Conservation (phyloP, 2,888 invertebrate genomes). For the Tenodera sinensis region DNA sequence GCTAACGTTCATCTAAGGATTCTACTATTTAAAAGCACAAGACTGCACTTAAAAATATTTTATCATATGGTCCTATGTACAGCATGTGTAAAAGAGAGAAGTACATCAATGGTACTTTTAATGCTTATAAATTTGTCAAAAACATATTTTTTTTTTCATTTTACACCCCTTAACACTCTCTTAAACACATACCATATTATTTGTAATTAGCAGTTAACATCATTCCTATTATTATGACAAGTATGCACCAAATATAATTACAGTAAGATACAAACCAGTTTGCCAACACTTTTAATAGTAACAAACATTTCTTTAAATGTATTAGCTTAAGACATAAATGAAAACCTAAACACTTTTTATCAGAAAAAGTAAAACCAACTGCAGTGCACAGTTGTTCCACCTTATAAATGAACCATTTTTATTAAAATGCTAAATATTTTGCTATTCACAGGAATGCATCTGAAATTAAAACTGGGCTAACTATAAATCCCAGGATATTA, state of each 20-base stretch:
- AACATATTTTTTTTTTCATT: not conserved
- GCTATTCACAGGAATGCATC: not conserved
- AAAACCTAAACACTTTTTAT: not conserved
- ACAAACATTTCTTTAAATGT: not conserved
- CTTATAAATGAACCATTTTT: not conserved
- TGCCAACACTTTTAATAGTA: not conserved
- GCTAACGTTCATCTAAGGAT: not conserved
- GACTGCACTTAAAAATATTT: not conserved
- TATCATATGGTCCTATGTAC: not conserved
- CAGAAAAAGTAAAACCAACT: not conserved
- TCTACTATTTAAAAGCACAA: not conserved
- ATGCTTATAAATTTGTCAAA: not conserved
- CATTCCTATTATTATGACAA: not conserved
- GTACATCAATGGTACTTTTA: not conserved
- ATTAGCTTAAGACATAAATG: not conserved
- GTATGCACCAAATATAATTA: not conserved
- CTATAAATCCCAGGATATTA: not conserved
- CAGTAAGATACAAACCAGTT: not conserved
- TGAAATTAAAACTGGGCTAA: not conserved
- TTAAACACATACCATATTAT: not conserved
- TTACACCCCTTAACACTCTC: not conserved
- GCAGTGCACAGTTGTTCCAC: constrained; percentile 7
- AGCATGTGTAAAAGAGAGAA: not conserved
- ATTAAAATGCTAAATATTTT: not conserved
- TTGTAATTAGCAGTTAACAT: not conserved